Evolutionary conservation across 2,113 vertebrate genomes (phyloP).

Genomic region (Anas platyrhynchos): DNA sequence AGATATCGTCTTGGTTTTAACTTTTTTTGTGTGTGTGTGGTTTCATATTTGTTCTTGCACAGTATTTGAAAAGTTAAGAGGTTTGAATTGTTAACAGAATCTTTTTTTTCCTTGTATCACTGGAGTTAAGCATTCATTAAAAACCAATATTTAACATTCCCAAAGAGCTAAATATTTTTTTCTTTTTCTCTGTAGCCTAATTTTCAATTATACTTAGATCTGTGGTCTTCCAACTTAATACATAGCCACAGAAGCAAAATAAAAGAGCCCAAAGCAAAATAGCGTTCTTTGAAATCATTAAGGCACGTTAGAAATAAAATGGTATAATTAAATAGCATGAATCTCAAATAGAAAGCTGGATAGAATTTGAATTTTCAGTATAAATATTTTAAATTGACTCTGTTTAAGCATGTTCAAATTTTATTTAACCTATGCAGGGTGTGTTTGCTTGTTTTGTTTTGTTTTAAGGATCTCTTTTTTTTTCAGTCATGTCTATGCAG

Average conservation of each 20-base stretch:
- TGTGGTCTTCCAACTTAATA: background rate
- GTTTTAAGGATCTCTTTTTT: background rate
- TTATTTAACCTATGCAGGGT: background rate
- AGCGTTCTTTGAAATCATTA: background rate
- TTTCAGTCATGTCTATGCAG: background rate
- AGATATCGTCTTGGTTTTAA: background rate
- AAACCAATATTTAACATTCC: background rate
- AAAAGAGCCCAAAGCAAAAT: conserved; percentile 4
- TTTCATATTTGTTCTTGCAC: background rate
- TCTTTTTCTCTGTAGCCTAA: background rate
- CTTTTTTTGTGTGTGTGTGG: background rate
- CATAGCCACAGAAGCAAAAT: conserved; percentile 1
- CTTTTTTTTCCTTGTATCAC: conserved; percentile 1
- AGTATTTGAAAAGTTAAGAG: background rate
- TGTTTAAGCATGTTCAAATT: background rate
- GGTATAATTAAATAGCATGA: background rate
- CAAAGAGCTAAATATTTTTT: background rate
- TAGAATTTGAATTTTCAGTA: background rate
- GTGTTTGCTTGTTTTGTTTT: background rate
- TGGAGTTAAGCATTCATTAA: background rate
- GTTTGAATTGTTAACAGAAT: background rate
- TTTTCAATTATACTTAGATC: background rate
- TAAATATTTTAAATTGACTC: background rate
- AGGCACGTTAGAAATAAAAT: background rate
- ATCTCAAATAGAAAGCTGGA: background rate